Base-by-base conservation (phyloP, 2,113 vertebrate species). In the Apteryx mantelli region DNA sequence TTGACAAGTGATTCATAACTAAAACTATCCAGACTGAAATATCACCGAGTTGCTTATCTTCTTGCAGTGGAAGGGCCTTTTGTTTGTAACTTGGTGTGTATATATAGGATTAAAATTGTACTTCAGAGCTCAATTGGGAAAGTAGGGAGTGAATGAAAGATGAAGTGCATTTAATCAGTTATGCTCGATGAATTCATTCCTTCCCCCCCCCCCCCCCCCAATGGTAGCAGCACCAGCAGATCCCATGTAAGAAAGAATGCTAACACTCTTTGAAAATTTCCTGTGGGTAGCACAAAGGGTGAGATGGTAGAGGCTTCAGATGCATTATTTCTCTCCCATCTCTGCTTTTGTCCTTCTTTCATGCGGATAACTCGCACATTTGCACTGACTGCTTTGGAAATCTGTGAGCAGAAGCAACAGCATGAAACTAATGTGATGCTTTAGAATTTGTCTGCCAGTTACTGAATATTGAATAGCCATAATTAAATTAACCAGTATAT, bases 401-500 rank as follows among this genome's bases (percentile, higher is more conserved):
- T 66, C 90, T 75, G 88, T 70, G 95, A 96, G 92, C 92, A 96
- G 95, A 95, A 63, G 95, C 92, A 95, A 38, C 92, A 93, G 94
- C 97, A 96, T 93, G 96, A 97, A 97, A 95, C 95, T 95, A 96
- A 96, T 96, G 91, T 1, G 88, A 7, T 73, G 94, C 95, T 96
- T 97, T 96, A 97, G 92, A 97, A 95, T 93, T 97, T 60, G 2
- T 1, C 83, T 85, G 84, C 74, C 84, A 36, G 94, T 96, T 95
- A 85, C n/a, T 16, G 88, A 38, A 74, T 87, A 74, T 73, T 97
- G 97, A 97, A 96, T 95, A 80, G 96, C 86, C 1, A 5, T 93
- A 97, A 96, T 97, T 95, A 97, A 97, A 97, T 97, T 92, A 92
- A 93, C 19, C 83, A 91, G 81, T 46, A 65, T 95, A 95, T 97